Conservation (phyloP, 2,797 vertebrate species). For the Pangasius djambal region DNA sequence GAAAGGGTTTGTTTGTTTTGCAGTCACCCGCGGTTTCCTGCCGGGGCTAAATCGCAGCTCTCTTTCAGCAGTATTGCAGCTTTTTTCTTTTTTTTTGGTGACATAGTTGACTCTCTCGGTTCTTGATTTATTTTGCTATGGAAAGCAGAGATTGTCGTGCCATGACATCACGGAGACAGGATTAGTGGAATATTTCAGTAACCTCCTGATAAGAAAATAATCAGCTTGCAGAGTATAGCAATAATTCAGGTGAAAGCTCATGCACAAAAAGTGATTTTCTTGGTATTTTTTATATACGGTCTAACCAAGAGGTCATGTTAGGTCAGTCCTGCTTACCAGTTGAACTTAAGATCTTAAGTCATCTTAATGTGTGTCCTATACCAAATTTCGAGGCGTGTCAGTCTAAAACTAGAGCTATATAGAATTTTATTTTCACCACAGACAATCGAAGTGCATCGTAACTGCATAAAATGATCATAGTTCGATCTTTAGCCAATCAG, state of each 20-base stretch:
- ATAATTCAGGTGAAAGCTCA: constrained; percentile 33
- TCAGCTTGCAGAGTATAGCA: constrained; percentile 56
- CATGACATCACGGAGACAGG: constrained; percentile 62
- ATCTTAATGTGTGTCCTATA: background rate
- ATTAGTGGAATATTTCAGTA: constrained; percentile 75
- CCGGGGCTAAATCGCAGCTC: constrained; percentile 57
- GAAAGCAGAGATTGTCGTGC: constrained; percentile 60
- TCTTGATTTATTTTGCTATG: constrained; percentile 64
- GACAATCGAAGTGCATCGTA: background rate
- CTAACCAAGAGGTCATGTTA: constrained; percentile 70
- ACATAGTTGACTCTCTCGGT: constrained; percentile 51
- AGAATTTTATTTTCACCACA: background rate
- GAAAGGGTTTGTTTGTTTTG: constrained; percentile 57
- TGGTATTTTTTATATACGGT: constrained; percentile 72
- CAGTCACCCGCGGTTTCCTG: constrained; percentile 58
- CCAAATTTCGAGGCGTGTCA: background rate
- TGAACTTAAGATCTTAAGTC: background rate
- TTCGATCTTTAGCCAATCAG: background rate
- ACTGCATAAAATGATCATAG: background rate
- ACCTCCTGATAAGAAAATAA: constrained; percentile 71
- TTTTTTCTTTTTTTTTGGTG: constrained; percentile 36
- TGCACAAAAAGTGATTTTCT: constrained; percentile 53
- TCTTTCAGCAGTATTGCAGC: constrained; percentile 53
- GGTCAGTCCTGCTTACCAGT: constrained; percentile 68
- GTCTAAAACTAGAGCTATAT: background rate